Percentiles rank a stretch among this genome's conserved stretches.
phyloP scores from a whole-genome alignment of 2,113 vertebrate species.

The Xiphias gladius region DNA sequence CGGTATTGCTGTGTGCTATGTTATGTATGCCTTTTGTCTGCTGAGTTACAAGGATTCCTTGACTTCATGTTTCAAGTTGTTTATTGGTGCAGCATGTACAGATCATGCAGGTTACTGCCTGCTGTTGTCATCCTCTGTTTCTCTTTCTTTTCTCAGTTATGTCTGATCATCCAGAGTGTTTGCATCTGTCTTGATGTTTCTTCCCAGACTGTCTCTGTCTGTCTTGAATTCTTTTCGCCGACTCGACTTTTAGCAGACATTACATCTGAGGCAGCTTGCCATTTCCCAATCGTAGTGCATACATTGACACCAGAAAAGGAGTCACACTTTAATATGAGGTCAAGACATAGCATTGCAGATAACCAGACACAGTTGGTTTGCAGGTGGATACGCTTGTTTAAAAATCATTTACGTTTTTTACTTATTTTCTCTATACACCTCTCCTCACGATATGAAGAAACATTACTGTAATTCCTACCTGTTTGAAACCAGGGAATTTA shows the following conservation, averaged over 20 bases:
- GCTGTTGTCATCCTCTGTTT: conserved; percentile 23
- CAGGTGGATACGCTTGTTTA: not conserved
- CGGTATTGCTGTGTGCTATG: not conserved
- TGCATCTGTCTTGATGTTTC: conserved; percentile 5
- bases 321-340: not conserved
- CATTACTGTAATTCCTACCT: not conserved
- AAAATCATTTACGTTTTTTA: too few relatives aligned
- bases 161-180: not conserved
- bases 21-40: not conserved
- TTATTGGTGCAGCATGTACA: not conserved
- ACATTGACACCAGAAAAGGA: not conserved
- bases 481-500: not conserved
- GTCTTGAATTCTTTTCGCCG: not conserved
- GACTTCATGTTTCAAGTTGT: conserved; percentile 20
- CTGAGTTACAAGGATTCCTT: not conserved
- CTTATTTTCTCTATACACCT: not conserved
- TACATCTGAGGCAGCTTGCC: not conserved
- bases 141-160: not conserved
- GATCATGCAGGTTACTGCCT: conserved; percentile 21
- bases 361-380: not conserved
- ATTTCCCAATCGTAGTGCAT: not conserved
- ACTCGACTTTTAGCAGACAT: not conserved
- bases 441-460: too few relatives aligned
- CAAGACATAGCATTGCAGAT: not conserved
- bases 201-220: not conserved